Conservation (phyloP, 2,888 invertebrate species). For the Plebejus argus region DNA sequence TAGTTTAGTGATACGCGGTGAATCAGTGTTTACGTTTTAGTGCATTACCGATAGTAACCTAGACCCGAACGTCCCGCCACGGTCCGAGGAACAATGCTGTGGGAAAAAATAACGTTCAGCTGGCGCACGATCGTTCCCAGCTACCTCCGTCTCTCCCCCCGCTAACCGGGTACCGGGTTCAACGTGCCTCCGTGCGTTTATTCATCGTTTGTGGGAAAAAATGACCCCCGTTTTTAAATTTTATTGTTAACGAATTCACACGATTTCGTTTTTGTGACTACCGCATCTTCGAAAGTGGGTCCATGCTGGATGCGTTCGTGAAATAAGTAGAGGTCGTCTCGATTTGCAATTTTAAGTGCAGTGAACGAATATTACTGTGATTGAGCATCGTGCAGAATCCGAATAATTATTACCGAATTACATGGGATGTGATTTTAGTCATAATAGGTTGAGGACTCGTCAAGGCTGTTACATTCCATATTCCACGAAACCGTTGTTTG, state of each 20-base stretch:
- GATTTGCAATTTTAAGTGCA: slow-evolving; percentile 12
- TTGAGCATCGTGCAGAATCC: not conserved
- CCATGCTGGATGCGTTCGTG: slow-evolving; percentile 15
- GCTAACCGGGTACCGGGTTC: slow-evolving; percentile 77
- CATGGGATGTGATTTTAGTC: not conserved
- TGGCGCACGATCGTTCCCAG: slow-evolving; percentile 79
- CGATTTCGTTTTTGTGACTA: slow-evolving; percentile 64
- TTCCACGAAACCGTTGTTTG: slow-evolving; percentile 67
- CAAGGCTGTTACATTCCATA: slow-evolving; percentile 59
- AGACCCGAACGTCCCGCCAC: slow-evolving; percentile 57
- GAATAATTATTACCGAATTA: slow-evolving; percentile 12
- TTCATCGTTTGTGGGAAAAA: slow-evolving; percentile 81
- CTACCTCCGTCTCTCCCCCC: slow-evolving; percentile 76
- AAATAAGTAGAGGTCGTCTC: slow-evolving; percentile 1
- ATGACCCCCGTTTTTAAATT: slow-evolving; percentile 77
- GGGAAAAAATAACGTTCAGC: slow-evolving; percentile 83
- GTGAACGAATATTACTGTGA: slow-evolving; percentile 12
- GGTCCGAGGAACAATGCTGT: slow-evolving; percentile 81
- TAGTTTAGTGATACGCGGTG: slow-evolving; percentile 51
- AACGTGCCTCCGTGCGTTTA: slow-evolving; percentile 80
- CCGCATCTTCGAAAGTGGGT: slow-evolving; percentile 61
- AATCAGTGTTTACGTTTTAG: slow-evolving; percentile 52
- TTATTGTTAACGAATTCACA: slow-evolving; percentile 80
- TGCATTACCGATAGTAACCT: slow-evolving; percentile 36
- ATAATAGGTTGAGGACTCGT: slow-evolving; percentile 46